Evolutionary conservation across 2,888 invertebrate species (phyloP), one percentile per base, ranked within the genome.

Genomic region (Metopia argyrocephala): DNA sequence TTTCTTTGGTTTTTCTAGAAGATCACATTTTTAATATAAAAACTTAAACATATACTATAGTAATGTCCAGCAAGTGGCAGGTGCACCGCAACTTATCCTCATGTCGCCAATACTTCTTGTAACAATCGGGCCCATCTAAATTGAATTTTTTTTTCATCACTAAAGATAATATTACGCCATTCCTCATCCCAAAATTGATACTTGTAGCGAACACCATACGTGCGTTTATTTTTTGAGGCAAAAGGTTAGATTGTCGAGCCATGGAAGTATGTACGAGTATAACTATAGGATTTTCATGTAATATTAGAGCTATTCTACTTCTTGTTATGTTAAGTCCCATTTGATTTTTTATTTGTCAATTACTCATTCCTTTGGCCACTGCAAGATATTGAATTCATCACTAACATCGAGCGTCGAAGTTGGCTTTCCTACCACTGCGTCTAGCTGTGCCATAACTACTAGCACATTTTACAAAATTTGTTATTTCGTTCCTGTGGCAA

Each of bases 261-360:
- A 57, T 57, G 21, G 57, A 57, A 7, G 23, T 57, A 54, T 54
- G 5, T 54, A n/a, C n/a, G n/a, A n/a, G n/a, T n/a, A 12, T 54
- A 4, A 54, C 54, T 9, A 18, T 15, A 54, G 54, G 54, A 54
- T 57, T 57, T 57, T 57, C 25, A 23, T 57, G 57, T 57, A 57
- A 23, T 2, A 57, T 57, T 57, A 25, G 21, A 57, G 25, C 21
- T 57, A 57, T 23, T 57, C 21, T 57, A 57, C 25, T 57, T 7
- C 57, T 25, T 3, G 25, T 57, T 57, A 57, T 25, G 9, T 21
- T 57, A 57, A 57, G 57, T 25, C 57, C 57, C 57, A 57, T 57
- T 57, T 57, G 25, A 12, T 18, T 23, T 23, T 57, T 57, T 23
- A 23, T 57, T 57, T 57, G 57, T 7, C 57, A 9, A 28, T 20